Evolutionary conservation across 2,797 vertebrate species (phyloP), one percentile per base, ranked within the genome.

Genomic region (Mastacembelus armatus): DNA sequence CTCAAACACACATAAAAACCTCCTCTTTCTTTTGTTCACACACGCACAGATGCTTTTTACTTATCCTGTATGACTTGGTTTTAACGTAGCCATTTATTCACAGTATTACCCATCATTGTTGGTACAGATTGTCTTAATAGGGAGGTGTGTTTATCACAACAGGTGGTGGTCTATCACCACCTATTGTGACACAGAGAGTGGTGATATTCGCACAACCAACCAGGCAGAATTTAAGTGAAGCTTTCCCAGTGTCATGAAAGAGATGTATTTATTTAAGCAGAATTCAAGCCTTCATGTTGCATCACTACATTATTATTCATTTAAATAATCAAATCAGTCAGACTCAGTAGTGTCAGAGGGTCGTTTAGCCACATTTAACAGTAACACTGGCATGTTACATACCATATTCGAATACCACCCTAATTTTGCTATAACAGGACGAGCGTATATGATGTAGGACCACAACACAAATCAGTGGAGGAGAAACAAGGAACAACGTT

Each of bases 151-250:
- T 79, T 73, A 39, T 78, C 50, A 58, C 55, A 67, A 55, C 40
- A 71, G 60, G 40, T 78, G 77, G 50, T 66, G 32, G 52, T 61
- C 62, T 45, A 14, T 78, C 47, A 61, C 38, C 39, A 29, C 26
- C 66, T 74, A 47, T 52, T 78, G 66, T 62, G 40, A 49, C 26
- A 54, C 56, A n/a, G n/a, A n/a, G n/a, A 72, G 30, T 67, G 56
- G 40, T 35, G 48, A 32, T 45, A 15, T 44, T 70, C 52, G 21
- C 44, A 55, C 35, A 52, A 22, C 7, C 39, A 24, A 7, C 22
- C 11, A 18, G 30, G 15, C n/a, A 21, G 3, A 55, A 21, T 54
- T 61, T 14, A 48, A 68, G 22, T 26, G 14, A 72, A 39, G 19
- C 57, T 60, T 12, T 66, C 10, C n/a, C 67, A 45, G 73, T 39